Conservation (phyloP, 2,797 vertebrate genomes). For the Oryzias dopingdopingensis region DNA sequence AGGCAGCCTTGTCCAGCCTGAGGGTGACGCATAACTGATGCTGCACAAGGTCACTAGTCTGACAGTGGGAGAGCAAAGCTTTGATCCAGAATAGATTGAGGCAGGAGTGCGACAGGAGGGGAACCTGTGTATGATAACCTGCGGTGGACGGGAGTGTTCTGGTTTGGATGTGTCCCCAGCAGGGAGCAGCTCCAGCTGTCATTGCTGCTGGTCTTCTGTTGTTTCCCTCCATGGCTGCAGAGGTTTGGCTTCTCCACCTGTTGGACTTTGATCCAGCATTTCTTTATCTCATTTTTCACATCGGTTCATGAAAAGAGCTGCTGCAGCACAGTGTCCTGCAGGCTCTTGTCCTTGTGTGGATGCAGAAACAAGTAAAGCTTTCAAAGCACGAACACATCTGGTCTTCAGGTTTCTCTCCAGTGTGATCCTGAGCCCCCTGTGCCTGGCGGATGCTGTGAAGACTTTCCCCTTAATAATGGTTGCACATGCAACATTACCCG, state of each 20-base stretch:
- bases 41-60: slow-evolving; percentile 45
- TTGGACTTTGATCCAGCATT: slow-evolving; percentile 26
- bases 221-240: slow-evolving; percentile 35
- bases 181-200: slow-evolving; percentile 53
- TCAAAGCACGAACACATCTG: slow-evolving; percentile 57
- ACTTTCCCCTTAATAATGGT: slow-evolving; percentile 57
- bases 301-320: slow-evolving; percentile 34
- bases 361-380: slow-evolving; percentile 1
- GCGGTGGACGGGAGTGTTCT: slow-evolving; percentile 42
- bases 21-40: slow-evolving; percentile 57
- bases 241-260: slow-evolving; percentile 19
- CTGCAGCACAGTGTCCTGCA: slow-evolving; percentile 37
- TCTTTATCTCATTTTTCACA: slow-evolving; percentile 33
- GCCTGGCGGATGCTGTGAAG: slow-evolving; percentile 49
- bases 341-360: not conserved
- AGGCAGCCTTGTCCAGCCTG: slow-evolving; percentile 43
- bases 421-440: slow-evolving; percentile 35
- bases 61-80: slow-evolving; percentile 35
- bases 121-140: slow-evolving; percentile 39
- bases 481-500: slow-evolving; percentile 37
- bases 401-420: slow-evolving; percentile 45
- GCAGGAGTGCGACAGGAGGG: slow-evolving; percentile 53
- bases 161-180: slow-evolving; percentile 49
- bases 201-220: slow-evolving; percentile 55
- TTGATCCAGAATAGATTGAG: slow-evolving; percentile 54